These are phyloP conservation scores for Epinotia bilunana DNA, from an alignment of 2,888 invertebrate genomes.

Conservation along the genomic window DNA sequence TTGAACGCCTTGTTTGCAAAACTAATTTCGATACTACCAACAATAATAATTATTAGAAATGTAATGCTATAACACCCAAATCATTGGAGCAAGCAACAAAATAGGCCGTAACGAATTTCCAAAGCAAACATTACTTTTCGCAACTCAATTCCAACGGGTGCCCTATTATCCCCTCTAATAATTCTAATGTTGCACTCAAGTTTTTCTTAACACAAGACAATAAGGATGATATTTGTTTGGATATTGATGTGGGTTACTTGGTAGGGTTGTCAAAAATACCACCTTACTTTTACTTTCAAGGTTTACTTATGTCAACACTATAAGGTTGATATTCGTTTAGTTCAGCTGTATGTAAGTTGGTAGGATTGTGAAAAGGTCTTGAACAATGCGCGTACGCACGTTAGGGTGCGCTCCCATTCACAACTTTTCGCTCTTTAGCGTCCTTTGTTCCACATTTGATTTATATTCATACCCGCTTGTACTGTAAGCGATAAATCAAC, in stretches of 20 bases:
- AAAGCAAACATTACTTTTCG: conserved; percentile 81
- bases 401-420: conserved; percentile 77
- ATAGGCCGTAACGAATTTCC: conserved; percentile 81
- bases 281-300: conserved; percentile 1
- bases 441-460: conserved; percentile 81
- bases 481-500: conserved; percentile 81
- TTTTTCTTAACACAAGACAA: conserved; percentile 39
- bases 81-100: conserved; percentile 72
- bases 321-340: conserved; percentile 51
- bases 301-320: conserved; percentile 39
- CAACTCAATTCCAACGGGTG: conserved; percentile 78
- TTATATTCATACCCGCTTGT: conserved; percentile 82
- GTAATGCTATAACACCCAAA: conserved; percentile 66
- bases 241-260: conserved; percentile 41
- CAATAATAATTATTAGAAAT: conserved; percentile 32
- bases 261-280: conserved; percentile 57
- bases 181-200: background rate
- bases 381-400: conserved; percentile 72
- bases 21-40: background rate
- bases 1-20: background rate
- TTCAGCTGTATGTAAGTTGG: conserved; percentile 45
- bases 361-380: conserved; percentile 58
- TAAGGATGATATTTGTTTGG: conserved; percentile 51
- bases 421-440: conserved; percentile 83
- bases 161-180: conserved; percentile 55